Conservation (phyloP, 2,888 invertebrate species). For the Pollenia griseotomentosa region DNA sequence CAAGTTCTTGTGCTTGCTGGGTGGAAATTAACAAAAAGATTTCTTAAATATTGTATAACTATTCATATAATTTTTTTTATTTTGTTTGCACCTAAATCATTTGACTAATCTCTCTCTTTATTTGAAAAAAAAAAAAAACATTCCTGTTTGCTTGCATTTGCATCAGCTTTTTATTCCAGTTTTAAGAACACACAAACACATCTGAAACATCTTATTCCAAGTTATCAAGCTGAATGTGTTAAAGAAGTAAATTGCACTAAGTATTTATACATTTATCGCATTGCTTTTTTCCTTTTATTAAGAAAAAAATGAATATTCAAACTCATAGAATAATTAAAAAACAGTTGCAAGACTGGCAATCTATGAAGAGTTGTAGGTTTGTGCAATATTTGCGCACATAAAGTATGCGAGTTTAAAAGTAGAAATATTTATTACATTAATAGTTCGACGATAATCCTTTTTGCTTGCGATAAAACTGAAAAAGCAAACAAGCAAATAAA, state of each 20-base stretch:
- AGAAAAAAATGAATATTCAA: slow-evolving; percentile 70
- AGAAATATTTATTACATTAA: slow-evolving; percentile 74
- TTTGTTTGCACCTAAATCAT: slow-evolving; percentile 62
- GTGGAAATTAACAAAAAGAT: not conserved
- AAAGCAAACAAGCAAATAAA: slow-evolving; percentile 51
- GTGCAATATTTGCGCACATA: slow-evolving; percentile 47
- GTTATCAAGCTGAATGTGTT: slow-evolving; percentile 54
- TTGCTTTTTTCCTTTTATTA: slow-evolving; percentile 20
- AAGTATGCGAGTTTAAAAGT: slow-evolving; percentile 54
- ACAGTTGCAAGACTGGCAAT: slow-evolving; percentile 18
- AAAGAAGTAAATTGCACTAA: slow-evolving; percentile 46
- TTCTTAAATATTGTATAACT: not conserved
- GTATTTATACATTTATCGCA: slow-evolving; percentile 67
- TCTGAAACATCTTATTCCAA: slow-evolving; percentile 48
- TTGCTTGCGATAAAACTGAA: slow-evolving; percentile 61
- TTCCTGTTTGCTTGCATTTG: slow-evolving; percentile 27
- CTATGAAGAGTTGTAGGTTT: not conserved
- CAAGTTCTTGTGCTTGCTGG: too few relatives aligned
- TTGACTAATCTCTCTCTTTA: slow-evolving; percentile 66
- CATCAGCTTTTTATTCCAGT: slow-evolving; percentile 61
- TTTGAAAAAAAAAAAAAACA: slow-evolving; percentile 6
- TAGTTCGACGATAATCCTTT: slow-evolving; percentile 74
- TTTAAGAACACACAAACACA: slow-evolving; percentile 28
- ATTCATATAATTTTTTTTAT: slow-evolving; percentile 25
- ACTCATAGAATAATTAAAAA: slow-evolving; percentile 72